These are phyloP conservation scores for Poeciliopsis occidentalis DNA, from an alignment of 2,113 vertebrate genomes.

Conservation along the genomic window DNA sequence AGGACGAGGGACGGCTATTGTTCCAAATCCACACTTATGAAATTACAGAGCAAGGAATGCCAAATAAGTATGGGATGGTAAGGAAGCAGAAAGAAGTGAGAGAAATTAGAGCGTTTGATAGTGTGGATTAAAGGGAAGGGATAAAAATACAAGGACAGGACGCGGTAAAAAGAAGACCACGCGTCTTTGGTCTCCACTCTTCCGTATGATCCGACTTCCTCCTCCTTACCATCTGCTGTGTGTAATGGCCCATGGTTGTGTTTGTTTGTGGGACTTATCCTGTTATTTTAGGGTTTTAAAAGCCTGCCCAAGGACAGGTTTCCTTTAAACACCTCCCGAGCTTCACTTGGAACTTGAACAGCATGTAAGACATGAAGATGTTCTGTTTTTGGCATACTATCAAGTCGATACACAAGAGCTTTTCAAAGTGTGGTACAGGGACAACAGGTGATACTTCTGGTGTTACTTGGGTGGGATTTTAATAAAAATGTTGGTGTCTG, in stretches of 20 bases:
- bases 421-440: not conserved
- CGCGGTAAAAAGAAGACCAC: conserved; percentile 1
- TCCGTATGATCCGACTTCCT: conserved; percentile 33
- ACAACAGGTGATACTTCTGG: no score
- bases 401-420: not conserved
- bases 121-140: conserved; percentile 17
- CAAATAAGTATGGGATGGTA: not conserved
- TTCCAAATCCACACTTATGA: not conserved
- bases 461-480: no score
- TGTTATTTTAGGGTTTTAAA: conserved; percentile 29
- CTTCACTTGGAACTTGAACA: not conserved
- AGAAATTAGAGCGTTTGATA: not conserved
- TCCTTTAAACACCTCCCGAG: not conserved
- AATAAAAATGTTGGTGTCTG: no score
- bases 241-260: conserved; percentile 44
- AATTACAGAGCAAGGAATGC: conserved; percentile 23
- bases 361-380: not conserved
- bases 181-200: conserved; percentile 39
- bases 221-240: conserved; percentile 61
- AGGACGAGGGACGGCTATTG: not conserved
- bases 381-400: not conserved
- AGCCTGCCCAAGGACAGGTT: conserved; percentile 5
- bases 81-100: not conserved
- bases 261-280: conserved; percentile 25
- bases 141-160: conserved; percentile 24